A percentile compares a stretch with the other conserved stretches of the same genome.
Evolutionary conservation across 2,888 invertebrate genomes (phyloP).

Genomic region (Hypomecis atomaria): DNA sequence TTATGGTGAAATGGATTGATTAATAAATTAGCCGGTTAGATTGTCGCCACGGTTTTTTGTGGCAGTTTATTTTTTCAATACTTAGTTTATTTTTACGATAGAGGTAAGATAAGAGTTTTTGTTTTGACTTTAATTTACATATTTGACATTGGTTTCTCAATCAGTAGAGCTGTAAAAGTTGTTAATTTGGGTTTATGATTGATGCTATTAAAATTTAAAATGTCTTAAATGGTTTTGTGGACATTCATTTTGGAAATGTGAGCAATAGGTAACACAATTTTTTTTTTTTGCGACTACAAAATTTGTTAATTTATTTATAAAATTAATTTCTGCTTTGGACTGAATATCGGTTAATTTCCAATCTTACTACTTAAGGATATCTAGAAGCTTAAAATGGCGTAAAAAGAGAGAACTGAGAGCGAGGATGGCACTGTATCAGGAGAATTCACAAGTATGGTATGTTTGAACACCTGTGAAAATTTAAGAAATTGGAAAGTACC

Average conservation of each 20-base stretch:
- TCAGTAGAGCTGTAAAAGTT: neutral
- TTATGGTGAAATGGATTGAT: constrained; percentile 38
- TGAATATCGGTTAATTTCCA: no score
- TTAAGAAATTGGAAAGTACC: no score
- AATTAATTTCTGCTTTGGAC: no score
- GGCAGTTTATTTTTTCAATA: constrained; percentile 6
- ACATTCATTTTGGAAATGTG: neutral
- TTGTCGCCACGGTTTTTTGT: constrained; percentile 53
- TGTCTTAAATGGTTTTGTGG: neutral
- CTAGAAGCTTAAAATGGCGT: no score
- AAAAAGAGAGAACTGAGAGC: no score
- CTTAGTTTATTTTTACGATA: constrained; percentile 20
- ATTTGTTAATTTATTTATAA: no score
- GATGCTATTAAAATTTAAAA: neutral
- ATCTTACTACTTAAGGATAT: no score
- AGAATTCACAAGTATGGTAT: no score
- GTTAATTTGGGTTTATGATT: constrained; percentile 9
- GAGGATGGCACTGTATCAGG: no score
- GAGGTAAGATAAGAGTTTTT: constrained; percentile 38
- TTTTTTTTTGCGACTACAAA: no score
- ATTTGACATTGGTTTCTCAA: constrained; percentile 15
- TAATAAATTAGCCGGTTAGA: constrained; percentile 53
- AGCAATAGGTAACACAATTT: neutral
- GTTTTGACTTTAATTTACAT: constrained; percentile 25
- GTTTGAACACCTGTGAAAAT: no score